Conservation (phyloP, 2,797 vertebrate species). For the Peromyscus nudipes region DNA sequence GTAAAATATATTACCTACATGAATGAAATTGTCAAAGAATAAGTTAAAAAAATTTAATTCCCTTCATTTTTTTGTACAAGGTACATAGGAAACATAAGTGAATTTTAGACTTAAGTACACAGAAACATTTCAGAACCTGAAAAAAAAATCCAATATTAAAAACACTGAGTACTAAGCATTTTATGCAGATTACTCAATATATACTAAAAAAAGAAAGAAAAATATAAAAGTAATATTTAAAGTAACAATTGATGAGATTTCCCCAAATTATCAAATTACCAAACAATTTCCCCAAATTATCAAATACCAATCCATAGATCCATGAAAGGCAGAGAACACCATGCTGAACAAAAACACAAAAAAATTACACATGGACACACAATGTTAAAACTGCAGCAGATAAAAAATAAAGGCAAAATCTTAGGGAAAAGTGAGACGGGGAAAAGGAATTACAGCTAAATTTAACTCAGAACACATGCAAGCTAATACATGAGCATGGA, state of each 20-base stretch:
- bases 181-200: not conserved
- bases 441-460: not conserved
- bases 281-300: no score
- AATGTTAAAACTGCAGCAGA: not conserved
- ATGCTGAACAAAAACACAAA: not conserved
- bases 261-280: no score
- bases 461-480: not conserved
- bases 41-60: not conserved
- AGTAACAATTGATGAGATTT: not conserved
- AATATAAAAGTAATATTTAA: not conserved
- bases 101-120: not conserved
- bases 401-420: not conserved
- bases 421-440: not conserved
- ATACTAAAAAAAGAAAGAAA: not conserved
- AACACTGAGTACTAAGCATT: not conserved
- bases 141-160: not conserved
- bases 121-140: not conserved
- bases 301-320: not conserved
- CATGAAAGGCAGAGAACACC: slow-evolving; percentile 7
- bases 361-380: not conserved
- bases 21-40: not conserved
- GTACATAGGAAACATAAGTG: not conserved
- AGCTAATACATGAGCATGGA: not conserved
- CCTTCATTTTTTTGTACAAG: not conserved
- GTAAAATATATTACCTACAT: not conserved